Conservation (phyloP, 2,113 vertebrate genomes). For the Catagonus wagneri region DNA sequence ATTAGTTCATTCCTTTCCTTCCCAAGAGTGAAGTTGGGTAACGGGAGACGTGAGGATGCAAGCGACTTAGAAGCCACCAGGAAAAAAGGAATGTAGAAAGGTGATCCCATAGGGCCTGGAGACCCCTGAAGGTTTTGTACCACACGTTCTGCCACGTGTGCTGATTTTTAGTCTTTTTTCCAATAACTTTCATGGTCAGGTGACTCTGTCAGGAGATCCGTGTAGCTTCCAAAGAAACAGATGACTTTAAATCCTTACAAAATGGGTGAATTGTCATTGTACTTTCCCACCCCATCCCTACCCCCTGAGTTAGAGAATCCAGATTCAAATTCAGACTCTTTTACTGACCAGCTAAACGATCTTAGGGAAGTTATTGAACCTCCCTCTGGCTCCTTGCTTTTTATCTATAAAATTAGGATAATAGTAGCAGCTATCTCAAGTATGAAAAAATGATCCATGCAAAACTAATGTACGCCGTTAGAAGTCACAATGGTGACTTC, state of each 20-base stretch:
- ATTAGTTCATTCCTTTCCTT: neutral
- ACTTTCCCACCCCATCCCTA: neutral
- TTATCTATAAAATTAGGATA: neutral
- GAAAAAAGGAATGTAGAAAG: neutral
- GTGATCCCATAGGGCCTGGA: neutral
- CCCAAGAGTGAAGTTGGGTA: neutral
- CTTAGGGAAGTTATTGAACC: neutral
- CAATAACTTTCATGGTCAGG: neutral
- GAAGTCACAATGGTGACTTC: neutral
- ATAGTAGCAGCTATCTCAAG: neutral
- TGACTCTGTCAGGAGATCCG: neutral
- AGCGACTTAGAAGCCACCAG: neutral
- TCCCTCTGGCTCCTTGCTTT: neutral
- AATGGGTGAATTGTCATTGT: neutral
- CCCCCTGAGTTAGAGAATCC: neutral
- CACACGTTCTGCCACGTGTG: fast-evolving
- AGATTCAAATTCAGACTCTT: neutral
- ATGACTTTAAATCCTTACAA: neutral
- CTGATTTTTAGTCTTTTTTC: neutral
- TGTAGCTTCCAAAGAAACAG: constrained; percentile 9
- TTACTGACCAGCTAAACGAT: neutral
- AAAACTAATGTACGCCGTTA: neutral
- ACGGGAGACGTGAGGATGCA: neutral
- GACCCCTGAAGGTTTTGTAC: neutral
- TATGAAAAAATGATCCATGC: neutral